Evolutionary conservation across 2,888 invertebrate species (phyloP).

Genomic region (Lepidocyrtinus sp.): DNA sequence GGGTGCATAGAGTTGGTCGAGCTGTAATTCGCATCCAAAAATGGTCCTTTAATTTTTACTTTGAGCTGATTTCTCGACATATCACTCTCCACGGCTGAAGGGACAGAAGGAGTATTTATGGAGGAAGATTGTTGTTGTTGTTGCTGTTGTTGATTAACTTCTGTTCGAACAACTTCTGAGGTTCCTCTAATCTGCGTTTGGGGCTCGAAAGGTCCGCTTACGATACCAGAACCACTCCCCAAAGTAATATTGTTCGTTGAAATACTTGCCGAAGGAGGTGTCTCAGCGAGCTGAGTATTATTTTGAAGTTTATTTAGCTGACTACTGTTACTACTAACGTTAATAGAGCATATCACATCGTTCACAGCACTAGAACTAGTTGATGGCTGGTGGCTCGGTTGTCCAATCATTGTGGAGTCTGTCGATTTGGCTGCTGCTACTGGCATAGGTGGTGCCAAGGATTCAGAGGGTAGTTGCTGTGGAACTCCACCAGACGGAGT

Average conservation of each 20-base stretch:
- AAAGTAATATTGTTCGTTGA: background rate
- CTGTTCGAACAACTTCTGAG: background rate
- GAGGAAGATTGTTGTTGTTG: background rate
- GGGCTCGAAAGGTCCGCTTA: background rate
- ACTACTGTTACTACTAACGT: constrained; percentile 33
- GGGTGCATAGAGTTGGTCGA: constrained; percentile 52
- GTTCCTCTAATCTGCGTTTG: constrained; percentile 26
- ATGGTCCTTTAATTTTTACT: constrained; percentile 90
- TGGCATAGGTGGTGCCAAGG: background rate
- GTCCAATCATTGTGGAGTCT: background rate
- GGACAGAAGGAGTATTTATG: background rate
- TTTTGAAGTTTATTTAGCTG: constrained; percentile 20
- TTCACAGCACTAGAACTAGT: constrained; percentile 36
- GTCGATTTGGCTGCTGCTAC: background rate
- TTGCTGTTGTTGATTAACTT: too few relatives aligned
- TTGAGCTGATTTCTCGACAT: constrained; percentile 86
- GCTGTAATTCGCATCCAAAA: constrained; percentile 81
- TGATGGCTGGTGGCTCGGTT: background rate
- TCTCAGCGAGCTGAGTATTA: constrained; percentile 39
- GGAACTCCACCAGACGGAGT: background rate
- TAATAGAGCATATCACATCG: constrained; percentile 39
- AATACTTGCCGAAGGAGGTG: constrained; percentile 11
- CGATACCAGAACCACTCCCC: background rate
- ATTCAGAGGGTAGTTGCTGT: background rate
- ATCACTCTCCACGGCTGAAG: constrained; percentile 73